phyloP scores from a whole-genome alignment of 2,797 vertebrate species.

The Poeciliopsis paucimaculata region DNA sequence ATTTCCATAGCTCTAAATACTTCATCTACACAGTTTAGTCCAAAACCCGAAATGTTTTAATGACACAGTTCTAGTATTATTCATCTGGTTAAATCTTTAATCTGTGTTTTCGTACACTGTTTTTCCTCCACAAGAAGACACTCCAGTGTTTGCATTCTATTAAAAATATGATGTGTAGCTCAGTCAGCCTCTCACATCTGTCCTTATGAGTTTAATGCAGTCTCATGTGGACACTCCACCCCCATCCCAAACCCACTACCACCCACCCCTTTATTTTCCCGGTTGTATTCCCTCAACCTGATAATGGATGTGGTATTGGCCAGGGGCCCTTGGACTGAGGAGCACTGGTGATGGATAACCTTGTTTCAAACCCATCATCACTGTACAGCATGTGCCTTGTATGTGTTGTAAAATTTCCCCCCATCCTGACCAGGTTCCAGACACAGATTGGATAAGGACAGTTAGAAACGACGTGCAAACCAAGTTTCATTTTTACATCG shows the following conservation, averaged over 20 bases:
- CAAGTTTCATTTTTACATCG: slow-evolving; percentile 13
- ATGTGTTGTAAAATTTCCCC: slow-evolving; percentile 49
- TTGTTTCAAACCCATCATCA: slow-evolving; percentile 78
- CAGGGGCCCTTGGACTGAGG: slow-evolving; percentile 57
- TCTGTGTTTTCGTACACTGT: slow-evolving; percentile 7
- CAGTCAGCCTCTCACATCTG: slow-evolving; percentile 53
- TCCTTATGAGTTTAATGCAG: slow-evolving; percentile 70
- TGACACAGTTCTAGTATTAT: not conserved
- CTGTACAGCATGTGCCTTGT: slow-evolving; percentile 73
- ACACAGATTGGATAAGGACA: not conserved
- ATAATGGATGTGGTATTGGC: slow-evolving; percentile 79
- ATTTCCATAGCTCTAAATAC: slow-evolving; percentile 2
- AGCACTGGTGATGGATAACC: slow-evolving; percentile 78
- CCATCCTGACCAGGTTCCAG: slow-evolving; percentile 41
- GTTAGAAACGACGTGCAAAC: slow-evolving; percentile 32
- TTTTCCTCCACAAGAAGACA: slow-evolving; percentile 45
- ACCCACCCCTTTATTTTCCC: slow-evolving; percentile 55
- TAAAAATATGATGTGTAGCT: slow-evolving; percentile 23
- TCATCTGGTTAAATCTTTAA: slow-evolving; percentile 9
- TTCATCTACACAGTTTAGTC: not conserved
- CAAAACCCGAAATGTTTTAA: not conserved
- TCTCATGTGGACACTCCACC: slow-evolving; percentile 49
- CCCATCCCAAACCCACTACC: not conserved
- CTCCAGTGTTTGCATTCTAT: slow-evolving; percentile 33
- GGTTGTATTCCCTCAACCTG: slow-evolving; percentile 65